Conservation (phyloP, 2,113 vertebrate genomes). For the Festucalex cinctus region DNA sequence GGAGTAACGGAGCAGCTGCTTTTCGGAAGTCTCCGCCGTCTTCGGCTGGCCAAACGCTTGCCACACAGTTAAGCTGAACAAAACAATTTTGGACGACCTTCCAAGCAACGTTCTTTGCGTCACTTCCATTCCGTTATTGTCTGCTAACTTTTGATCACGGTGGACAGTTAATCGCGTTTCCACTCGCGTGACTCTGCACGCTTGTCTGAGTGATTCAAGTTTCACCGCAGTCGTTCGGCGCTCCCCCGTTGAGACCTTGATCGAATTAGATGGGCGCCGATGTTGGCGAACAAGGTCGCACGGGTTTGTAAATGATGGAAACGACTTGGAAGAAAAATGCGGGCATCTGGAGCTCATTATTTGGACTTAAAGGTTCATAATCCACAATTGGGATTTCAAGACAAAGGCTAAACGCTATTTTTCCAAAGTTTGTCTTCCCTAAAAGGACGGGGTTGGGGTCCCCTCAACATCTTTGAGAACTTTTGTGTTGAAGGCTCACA, state of each 20-base stretch:
- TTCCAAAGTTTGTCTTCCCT: not conserved
- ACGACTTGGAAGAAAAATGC: slow-evolving; percentile 4
- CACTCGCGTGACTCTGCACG: slow-evolving; percentile 11
- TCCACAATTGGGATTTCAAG: not conserved
- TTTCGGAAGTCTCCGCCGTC: too few species aligned
- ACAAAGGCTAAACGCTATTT: not conserved
- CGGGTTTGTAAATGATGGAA: not conserved
- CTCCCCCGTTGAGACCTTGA: slow-evolving; percentile 9
- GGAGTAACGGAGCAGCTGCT: too few species aligned
- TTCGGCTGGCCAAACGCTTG: too few species aligned
- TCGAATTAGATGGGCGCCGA: slow-evolving; percentile 31
- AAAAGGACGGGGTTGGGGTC: not conserved
- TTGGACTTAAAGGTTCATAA: not conserved
- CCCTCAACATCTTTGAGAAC: not conserved
- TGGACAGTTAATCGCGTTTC: slow-evolving; percentile 34
- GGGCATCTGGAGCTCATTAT: not conserved
- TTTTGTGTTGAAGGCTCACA: not conserved
- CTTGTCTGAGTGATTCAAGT: slow-evolving; percentile 36
- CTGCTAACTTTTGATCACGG: slow-evolving; percentile 28
- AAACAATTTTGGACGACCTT: slow-evolving; percentile 1
- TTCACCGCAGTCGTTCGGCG: slow-evolving; percentile 16
- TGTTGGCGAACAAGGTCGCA: slow-evolving; percentile 18
- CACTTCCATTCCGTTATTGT: not conserved
- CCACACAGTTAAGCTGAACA: not conserved
- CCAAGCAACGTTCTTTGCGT: not conserved